phyloP scores from a whole-genome alignment of 1,140 invertebrate species.

The Nixonia krombeini region DNA sequence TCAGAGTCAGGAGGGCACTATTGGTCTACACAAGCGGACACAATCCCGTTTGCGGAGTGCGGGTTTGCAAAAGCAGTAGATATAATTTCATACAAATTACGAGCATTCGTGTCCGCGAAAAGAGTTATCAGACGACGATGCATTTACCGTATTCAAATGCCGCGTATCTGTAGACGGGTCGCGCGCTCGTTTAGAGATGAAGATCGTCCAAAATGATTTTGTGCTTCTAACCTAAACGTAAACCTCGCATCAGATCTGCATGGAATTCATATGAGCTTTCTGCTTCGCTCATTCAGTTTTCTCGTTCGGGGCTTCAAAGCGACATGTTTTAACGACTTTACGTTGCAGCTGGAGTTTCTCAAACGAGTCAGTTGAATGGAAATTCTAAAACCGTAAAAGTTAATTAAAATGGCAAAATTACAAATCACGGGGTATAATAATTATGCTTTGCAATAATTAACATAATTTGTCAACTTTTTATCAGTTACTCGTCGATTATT shows the following conservation, averaged over 20 bases:
- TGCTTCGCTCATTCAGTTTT: slow-evolving; percentile 20
- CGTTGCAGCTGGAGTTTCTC: too few relatives aligned
- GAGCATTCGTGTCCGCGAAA: not conserved
- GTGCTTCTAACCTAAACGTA: slow-evolving; percentile 20
- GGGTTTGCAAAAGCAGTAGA: too few relatives aligned
- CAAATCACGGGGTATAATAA: too few relatives aligned
- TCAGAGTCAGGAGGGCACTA: too few relatives aligned
- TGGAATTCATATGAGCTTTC: not conserved
- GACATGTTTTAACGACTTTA: not conserved
- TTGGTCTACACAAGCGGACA: too few relatives aligned
- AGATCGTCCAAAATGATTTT: slow-evolving; percentile 32
- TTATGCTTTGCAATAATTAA: not conserved
- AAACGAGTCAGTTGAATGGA: too few relatives aligned
- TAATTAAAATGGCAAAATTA: too few relatives aligned
- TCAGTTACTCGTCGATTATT: too few relatives aligned
- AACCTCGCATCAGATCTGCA: slow-evolving; percentile 17
- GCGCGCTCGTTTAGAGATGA: slow-evolving; percentile 18
- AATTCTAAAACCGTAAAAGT: too few relatives aligned
- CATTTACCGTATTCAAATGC: slow-evolving; percentile 32
- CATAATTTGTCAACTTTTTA: not conserved
- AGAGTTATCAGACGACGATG: slow-evolving; percentile 9
- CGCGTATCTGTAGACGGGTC: slow-evolving; percentile 24
- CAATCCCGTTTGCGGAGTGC: too few relatives aligned
- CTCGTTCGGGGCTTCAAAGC: slow-evolving; percentile 10
- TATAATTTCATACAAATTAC: not conserved